These are phyloP conservation scores for Dipodomys ordii DNA, from an alignment of 2,113 vertebrate genomes.

Conservation along the genomic window DNA sequence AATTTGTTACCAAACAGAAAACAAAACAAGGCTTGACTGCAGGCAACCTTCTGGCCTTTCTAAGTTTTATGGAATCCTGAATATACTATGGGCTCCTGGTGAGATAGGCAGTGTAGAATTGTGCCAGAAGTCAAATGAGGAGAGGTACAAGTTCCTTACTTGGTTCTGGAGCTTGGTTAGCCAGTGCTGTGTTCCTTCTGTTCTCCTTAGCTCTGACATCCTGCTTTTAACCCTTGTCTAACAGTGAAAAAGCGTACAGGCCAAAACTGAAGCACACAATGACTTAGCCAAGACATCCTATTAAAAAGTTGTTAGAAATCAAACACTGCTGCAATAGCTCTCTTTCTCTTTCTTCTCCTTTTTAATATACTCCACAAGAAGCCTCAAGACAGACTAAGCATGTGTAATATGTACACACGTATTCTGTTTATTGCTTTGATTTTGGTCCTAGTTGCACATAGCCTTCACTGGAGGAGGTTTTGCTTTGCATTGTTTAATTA, in stretches of 20 bases:
- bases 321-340: background rate
- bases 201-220: background rate
- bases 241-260: background rate
- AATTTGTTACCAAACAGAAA: background rate
- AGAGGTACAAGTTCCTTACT: background rate
- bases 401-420: background rate
- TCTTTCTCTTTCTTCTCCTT: background rate
- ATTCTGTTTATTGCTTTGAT: background rate
- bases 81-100: rapidly evolving
- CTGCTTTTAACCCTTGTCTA: background rate
- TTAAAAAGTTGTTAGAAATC: background rate
- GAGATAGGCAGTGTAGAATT: background rate
- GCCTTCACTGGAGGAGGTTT: background rate
- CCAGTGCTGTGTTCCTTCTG: background rate
- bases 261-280: rapidly evolving
- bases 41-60: background rate
- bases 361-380: background rate
- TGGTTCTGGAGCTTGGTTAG: background rate
- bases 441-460: background rate
- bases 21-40: background rate
- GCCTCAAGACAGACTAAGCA: background rate
- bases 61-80: background rate
- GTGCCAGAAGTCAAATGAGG: background rate
- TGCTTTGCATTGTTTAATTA: background rate
- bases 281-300: background rate